These are phyloP conservation scores for Apamea anceps DNA, from an alignment of 2,888 invertebrate species.

Conservation along the genomic window DNA sequence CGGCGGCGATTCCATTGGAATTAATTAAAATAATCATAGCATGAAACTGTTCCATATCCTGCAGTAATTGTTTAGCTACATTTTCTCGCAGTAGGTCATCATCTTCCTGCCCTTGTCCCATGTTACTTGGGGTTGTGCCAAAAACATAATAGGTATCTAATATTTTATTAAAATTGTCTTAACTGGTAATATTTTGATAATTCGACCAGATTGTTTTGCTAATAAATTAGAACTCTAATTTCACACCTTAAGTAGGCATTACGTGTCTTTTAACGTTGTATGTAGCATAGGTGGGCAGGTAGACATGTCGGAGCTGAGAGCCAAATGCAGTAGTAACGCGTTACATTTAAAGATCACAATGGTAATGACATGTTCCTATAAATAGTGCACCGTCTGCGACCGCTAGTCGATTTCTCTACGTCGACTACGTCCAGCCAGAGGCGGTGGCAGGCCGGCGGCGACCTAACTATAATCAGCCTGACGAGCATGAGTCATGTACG, in stretches of 20 bases:
- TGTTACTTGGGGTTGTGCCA: not conserved
- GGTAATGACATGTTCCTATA: slow-evolving; percentile 63
- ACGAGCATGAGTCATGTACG: slow-evolving; percentile 58
- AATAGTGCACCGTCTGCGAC: slow-evolving; percentile 54
- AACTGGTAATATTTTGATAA: not conserved
- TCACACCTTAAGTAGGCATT: slow-evolving; percentile 10
- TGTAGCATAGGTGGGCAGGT: slow-evolving; percentile 24
- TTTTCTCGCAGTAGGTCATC: not conserved
- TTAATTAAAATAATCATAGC: too few species aligned
- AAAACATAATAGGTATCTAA: not conserved
- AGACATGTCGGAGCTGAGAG: slow-evolving; percentile 42
- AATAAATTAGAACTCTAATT: slow-evolving; percentile 8
- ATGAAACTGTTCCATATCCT: too few species aligned
- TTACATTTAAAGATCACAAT: slow-evolving; percentile 62
- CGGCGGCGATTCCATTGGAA: too few species aligned
- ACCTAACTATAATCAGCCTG: slow-evolving; percentile 27
- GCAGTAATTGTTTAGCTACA: not conserved
- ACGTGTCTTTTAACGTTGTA: slow-evolving; percentile 14
- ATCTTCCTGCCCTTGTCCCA: not conserved
- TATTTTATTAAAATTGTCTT: not conserved
- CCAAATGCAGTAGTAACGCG: slow-evolving; percentile 60
- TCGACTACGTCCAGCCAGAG: slow-evolving; percentile 43
- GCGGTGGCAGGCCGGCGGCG: slow-evolving; percentile 23
- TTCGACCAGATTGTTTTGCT: not conserved
- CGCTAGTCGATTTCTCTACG: slow-evolving; percentile 57